Conservation (phyloP, 2,113 vertebrate genomes). For the Misgurnus anguillicaudatus region DNA sequence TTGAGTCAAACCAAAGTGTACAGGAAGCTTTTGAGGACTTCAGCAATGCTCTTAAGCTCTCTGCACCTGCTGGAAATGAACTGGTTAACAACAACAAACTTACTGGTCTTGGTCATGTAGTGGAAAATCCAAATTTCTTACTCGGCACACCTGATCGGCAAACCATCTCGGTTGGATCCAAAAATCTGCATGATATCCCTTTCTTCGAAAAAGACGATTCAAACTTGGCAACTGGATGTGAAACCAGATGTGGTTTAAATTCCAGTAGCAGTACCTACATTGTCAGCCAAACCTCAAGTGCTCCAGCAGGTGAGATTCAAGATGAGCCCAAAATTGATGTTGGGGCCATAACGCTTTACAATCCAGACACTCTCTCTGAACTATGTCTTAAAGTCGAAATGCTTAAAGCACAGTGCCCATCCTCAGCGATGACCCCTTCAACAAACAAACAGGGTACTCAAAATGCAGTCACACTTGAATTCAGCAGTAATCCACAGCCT, state of each 20-base stretch:
- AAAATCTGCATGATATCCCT: not conserved
- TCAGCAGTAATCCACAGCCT: not conserved
- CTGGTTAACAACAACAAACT: not conserved
- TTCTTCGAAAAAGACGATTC: not conserved
- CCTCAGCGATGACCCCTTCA: not conserved
- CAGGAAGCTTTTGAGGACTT: not conserved
- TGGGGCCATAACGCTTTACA: not conserved
- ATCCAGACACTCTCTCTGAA: not conserved
- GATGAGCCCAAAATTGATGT: not conserved
- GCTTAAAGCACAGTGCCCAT: not conserved
- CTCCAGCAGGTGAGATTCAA: not conserved
- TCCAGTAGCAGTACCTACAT: not conserved
- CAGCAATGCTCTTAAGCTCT: not conserved
- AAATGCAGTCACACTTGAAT: not conserved
- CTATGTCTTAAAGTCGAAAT: not conserved
- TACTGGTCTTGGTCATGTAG: not conserved
- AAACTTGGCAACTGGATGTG: not conserved
- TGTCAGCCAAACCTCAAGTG: not conserved
- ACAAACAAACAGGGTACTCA: not conserved
- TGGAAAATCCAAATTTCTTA: not conserved
- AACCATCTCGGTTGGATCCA: not conserved
- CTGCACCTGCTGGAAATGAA: slow-evolving; percentile 1
- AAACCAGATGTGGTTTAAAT: not conserved
- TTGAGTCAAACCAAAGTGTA: not conserved
- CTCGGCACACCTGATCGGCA: not conserved